phyloP scores from a whole-genome alignment of 23 tunicate species.

The Styela plicata region DNA sequence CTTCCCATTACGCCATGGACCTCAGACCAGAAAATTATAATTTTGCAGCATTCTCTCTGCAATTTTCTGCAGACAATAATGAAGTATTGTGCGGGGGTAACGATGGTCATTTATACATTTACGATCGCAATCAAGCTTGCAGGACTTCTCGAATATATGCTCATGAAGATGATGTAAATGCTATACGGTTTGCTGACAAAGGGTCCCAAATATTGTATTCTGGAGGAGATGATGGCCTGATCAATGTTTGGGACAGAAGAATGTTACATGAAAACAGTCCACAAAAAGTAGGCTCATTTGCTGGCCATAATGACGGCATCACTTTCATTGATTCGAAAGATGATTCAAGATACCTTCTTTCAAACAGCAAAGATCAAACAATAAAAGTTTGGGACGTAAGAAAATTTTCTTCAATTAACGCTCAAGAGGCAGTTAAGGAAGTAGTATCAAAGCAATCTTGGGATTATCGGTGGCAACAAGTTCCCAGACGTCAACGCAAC shows the following conservation, averaged over 20 bases:
- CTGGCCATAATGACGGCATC: conserved; percentile 76
- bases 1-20: conserved; percentile 31
- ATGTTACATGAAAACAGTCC: conserved; percentile 31
- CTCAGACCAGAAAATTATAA: conserved; percentile 37
- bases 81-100: conserved; percentile 67
- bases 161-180: conserved; percentile 84
- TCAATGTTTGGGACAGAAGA: conserved; percentile 80
- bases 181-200: conserved; percentile 69
- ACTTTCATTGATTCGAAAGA: conserved; percentile 64
- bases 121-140: conserved; percentile 31
- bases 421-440: conserved; percentile 32
- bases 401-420: conserved; percentile 46
- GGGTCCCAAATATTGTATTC: conserved; percentile 68
- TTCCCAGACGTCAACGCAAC: conserved; percentile 20
- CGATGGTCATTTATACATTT: conserved; percentile 53
- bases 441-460: conserved; percentile 49
- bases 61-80: conserved; percentile 48
- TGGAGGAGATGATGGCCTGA: conserved; percentile 83
- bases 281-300: conserved; percentile 43
- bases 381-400: conserved; percentile 75
- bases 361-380: conserved; percentile 79
- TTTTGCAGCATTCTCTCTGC: conserved; percentile 73
- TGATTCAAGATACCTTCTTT: conserved; percentile 64
- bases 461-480: conserved; percentile 81
- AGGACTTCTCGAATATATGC: conserved; percentile 68